Base-by-base conservation (phyloP, 2,113 vertebrate species). In the Brachyistius frenatus region DNA sequence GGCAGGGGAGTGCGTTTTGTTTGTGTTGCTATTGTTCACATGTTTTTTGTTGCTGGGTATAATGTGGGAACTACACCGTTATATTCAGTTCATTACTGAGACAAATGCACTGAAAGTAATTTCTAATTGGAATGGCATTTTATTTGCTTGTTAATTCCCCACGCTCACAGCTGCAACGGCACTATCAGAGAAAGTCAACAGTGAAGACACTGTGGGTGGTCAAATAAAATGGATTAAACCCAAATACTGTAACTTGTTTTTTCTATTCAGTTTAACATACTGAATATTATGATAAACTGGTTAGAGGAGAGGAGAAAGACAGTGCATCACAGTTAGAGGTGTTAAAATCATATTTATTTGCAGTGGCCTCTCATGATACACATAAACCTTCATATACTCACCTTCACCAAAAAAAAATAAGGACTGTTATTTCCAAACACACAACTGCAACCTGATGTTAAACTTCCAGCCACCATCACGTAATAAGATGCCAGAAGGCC, bases 41-140 rank as follows among this genome's bases (percentile, higher is more conserved):
- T 69, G 63, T 67, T 63, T 70, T 6, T 30, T 71, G 70, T 76
- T 81, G 57, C 66, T 23, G 23, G 57, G 49, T 44, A 30, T 81
- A 56, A 55, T 68, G 52, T 73, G 31, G 11, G 9, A 57, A 72
- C 61, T 57, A 15, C 58, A 69, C 9, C n/a, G 52, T 77, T 60
- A 50, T 14, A 58, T 60, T 15, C 5, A 61, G 16, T 65, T 61
- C 13, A 37, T 57, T 69, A 30, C 15, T 71, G 50, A 66, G 54
- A 74, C 41, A 41, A 67, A 66, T 75, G 53, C n/a, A 70, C 15
- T 32, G 4, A 65, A 69, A 61, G 8, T 23, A 3, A 61, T 23
- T 64, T 54, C 46, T 50, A 73, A 77, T 56, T 65, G 56, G n/a
- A 46, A 35, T 23, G 8, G 30, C 15, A 33, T 73, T 76, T 58